Conservation (phyloP, 2,888 invertebrate genomes). For the Acronicta alni region DNA sequence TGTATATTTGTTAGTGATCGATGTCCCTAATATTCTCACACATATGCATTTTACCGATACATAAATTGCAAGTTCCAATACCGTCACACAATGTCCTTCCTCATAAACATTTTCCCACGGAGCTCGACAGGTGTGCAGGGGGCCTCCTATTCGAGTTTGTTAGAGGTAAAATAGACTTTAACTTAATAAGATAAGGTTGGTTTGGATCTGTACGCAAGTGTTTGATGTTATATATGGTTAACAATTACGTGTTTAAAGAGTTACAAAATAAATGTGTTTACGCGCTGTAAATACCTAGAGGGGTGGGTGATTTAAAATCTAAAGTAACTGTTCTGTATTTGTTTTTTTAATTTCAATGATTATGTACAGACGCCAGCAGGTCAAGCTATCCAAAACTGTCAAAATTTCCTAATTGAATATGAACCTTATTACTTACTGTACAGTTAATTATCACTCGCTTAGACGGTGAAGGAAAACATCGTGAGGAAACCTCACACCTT, state of each 20-base stretch:
- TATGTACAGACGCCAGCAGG: too few species aligned
- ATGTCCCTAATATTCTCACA: neutral
- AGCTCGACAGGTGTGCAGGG: constrained; percentile 70
- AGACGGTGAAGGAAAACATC: too few species aligned
- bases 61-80: constrained; percentile 57
- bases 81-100: constrained; percentile 58
- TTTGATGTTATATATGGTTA: constrained; percentile 30
- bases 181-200: accelerated
- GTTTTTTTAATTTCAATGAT: too few species aligned
- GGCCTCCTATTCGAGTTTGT: constrained; percentile 9
- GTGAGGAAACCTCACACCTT: too few species aligned
- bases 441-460: too few species aligned
- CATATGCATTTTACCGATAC: constrained; percentile 9
- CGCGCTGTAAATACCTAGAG: constrained; percentile 6
- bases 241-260: constrained; percentile 40
- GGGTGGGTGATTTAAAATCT: constrained; percentile 31
- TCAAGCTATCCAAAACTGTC: too few species aligned
- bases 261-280: constrained; percentile 49
- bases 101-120: constrained; percentile 70
- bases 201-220: constrained; percentile 6
- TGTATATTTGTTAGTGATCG: neutral
- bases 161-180: constrained; percentile 15
- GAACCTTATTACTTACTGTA: too few species aligned
- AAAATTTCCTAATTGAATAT: too few species aligned
- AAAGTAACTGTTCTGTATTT: constrained; percentile 10